A percentile compares a stretch with the other conserved stretches of the same genome.
Conservation (phyloP, 2,113 vertebrate species). For the Alexandromys fortis region DNA sequence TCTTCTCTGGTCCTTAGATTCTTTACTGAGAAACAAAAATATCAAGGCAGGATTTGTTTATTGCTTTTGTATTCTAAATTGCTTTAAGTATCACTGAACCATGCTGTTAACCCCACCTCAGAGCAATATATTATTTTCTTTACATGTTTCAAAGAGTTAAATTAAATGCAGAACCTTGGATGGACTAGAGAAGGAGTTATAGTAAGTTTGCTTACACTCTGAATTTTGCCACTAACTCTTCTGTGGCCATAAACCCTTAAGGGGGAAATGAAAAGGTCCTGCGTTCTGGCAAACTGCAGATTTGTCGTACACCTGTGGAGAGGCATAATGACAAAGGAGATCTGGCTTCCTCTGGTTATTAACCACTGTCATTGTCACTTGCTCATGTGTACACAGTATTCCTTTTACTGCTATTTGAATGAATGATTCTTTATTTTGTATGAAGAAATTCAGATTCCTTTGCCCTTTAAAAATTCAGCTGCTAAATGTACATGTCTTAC, state of each 20-base stretch:
- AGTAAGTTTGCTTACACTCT: background rate
- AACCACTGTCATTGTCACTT: background rate
- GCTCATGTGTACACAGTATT: background rate
- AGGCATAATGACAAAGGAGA: background rate
- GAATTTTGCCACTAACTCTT: background rate
- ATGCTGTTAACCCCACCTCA: background rate
- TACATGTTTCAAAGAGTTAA: background rate
- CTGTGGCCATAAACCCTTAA: background rate
- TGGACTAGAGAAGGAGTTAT: background rate
- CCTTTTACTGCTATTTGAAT: background rate
- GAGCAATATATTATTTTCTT: background rate
- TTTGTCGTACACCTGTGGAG: background rate
- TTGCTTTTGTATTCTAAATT: background rate
- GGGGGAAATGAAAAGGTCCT: background rate
- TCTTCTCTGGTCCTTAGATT: fast-evolving
- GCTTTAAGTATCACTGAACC: background rate
- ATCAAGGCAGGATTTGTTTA: background rate
- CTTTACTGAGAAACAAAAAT: background rate
- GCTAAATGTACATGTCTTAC: constrained; percentile 37
- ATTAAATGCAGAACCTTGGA: background rate
- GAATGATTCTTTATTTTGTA: background rate
- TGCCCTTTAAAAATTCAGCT: constrained; percentile 67
- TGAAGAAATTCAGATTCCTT: constrained; percentile 44
- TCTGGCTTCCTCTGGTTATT: background rate
- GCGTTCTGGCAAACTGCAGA: fast-evolving